A percentile compares a stretch with the other conserved stretches of the same genome.
Evolutionary conservation across 2,888 invertebrate species (phyloP).

Genomic region (Drosophila anceps): DNA sequence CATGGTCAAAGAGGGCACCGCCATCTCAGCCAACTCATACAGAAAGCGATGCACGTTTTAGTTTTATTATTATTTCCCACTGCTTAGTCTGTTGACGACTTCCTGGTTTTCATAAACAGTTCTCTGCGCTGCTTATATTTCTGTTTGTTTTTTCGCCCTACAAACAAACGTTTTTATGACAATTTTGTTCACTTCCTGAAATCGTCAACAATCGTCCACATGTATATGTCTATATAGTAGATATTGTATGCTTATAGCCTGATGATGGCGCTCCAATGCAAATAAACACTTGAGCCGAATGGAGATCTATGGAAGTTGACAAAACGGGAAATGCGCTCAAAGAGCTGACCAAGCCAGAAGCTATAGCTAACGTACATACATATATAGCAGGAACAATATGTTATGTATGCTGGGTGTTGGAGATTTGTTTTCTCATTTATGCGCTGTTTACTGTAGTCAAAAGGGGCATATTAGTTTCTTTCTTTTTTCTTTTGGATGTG

Average conservation of each 20-base stretch:
- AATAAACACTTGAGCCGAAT: constrained; percentile 65
- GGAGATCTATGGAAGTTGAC: constrained; percentile 32
- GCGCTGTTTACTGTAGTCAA: not conserved
- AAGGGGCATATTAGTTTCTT: not conserved
- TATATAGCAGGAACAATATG: not conserved
- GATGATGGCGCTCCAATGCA: constrained; percentile 37
- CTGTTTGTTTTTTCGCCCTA: constrained; percentile 25
- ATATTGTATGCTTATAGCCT: not conserved
- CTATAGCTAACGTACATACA: not conserved
- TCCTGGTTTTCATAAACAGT: constrained; percentile 26
- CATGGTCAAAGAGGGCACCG: not conserved
- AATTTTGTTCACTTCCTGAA: constrained; percentile 41
- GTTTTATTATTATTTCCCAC: constrained; percentile 7
- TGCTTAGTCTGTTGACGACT: constrained; percentile 26
- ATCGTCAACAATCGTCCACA: constrained; percentile 19
- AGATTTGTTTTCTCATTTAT: no score
- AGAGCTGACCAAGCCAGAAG: constrained; percentile 8
- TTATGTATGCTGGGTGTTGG: not conserved
- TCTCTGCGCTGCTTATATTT: constrained; percentile 15
- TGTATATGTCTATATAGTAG: not conserved
- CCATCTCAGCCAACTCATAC: constrained; percentile 1
- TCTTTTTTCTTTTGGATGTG: not conserved
- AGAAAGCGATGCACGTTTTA: not conserved
- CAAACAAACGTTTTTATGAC: constrained; percentile 33
- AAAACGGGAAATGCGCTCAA: constrained; percentile 23